phyloP scores from a whole-genome alignment of 2,888 invertebrate genomes.

The Poecilus cupreus region DNA sequence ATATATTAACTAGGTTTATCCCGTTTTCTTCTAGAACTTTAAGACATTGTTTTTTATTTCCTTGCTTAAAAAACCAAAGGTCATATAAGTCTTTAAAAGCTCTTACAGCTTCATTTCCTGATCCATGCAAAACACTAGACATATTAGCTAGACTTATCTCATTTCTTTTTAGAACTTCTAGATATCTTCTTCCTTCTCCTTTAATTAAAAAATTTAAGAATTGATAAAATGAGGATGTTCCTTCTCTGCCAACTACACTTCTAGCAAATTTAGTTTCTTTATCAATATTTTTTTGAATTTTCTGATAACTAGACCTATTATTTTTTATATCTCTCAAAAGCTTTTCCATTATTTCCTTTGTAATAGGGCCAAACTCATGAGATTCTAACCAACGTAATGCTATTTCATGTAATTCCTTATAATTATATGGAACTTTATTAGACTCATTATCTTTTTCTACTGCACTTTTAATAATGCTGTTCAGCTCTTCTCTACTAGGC shows the following conservation, averaged over 20 bases:
- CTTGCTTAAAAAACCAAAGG: not conserved
- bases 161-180: not conserved
- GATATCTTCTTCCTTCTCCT: not conserved
- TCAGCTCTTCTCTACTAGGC: too few species aligned
- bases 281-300: too few species aligned
- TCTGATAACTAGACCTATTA: too few species aligned
- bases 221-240: too few species aligned
- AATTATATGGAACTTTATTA: too few species aligned
- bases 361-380: conserved; percentile 62
- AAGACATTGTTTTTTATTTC: not conserved
- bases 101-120: conserved; percentile 54
- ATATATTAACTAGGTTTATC: too few species aligned
- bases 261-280: too few species aligned
- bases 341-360: conserved; percentile 33
- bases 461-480: conserved; percentile 64
- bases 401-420: too few species aligned
- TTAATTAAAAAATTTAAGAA: too few species aligned
- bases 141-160: not conserved
- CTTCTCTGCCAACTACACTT: too few species aligned
- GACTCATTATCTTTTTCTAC: conserved; percentile 62
- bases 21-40: too few species aligned
- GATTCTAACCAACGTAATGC: too few species aligned
- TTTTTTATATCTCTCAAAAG: conserved; percentile 59
- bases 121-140: conserved; percentile 61
- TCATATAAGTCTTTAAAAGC: conserved; percentile 62